Evolutionary conservation across 2,888 invertebrate species (phyloP), one percentile per base, ranked within the genome.

Genomic region (Aethes cnicana): DNA sequence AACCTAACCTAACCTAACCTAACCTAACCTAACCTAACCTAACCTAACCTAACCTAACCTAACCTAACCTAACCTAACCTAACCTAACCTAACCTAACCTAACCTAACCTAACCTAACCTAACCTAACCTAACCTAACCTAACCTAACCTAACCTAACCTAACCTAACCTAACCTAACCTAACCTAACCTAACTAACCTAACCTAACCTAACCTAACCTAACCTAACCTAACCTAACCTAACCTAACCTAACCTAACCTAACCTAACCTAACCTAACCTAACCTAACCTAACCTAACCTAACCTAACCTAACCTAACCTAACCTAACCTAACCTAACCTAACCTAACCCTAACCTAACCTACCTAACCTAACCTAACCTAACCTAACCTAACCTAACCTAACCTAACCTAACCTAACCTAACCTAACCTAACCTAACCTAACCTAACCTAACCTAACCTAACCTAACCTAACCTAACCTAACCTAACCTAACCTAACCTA

Each of bases 241-340:
- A 53, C 53, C 47, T 47, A 47, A 47, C 47, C 47, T 47, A 47
- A 47, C 47, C 47, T 47, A 47, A 47, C 47, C 47, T 47, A 47
- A 47, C 47, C 47, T 37, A 47, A 47, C 47, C 47, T 47, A 47
- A 47, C 47, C 47, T 47, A 47, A 47, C 47, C 47, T 47, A 47
- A 47, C 47, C 47, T 47, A 47, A 47, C 47, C 47, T 47, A 47
- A 47, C 47, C 47, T 47, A 47, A 47, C 47, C 47, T 47, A 47
- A 47, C 53, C 53, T 54, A 54, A 54, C 53, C 53, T 54, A 54
- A 54, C 53, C 53, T 53, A 53, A 53, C 53, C 53, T 53, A 53
- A 44, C 50, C 44, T 43, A 43, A 43, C 42, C 50, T 41, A 39
- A 32, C 32, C 35, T 35, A 35, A 46, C 35, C 46, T 42, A 42